Base-by-base conservation (phyloP, 1,140 invertebrate species). In the Paraescarpia echinospica region DNA sequence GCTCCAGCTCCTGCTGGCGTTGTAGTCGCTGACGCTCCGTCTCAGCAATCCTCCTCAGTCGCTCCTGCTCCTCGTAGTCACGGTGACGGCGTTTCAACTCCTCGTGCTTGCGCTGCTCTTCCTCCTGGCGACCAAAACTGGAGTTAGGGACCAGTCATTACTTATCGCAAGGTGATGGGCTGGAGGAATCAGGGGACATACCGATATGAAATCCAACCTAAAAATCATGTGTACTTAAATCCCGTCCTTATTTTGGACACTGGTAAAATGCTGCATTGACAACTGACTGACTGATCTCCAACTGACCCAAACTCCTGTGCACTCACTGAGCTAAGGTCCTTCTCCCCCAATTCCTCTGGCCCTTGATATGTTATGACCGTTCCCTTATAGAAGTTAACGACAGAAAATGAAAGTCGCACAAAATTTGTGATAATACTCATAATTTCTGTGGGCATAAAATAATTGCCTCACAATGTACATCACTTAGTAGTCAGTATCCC, bases 61-160 rank as follows among this genome's bases (percentile, higher is more conserved):
- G 34, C 31, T 88, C 34, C 33, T 93, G 33, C 48, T 93, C 91
- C 41, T 92, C 77, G 34, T 92, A 91, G 41, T 95, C 93, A 59
- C 91, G 94, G 90, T 95, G 94, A 48, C 93, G 93, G 41, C 93
- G 92, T 90, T 94, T 59, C 27, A 94, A 90, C n/a, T 95, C 93
- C 18, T 94, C 35, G 1, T 94, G 93, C 48, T 92, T 93, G 89
- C 92, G 94, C 41, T 94, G 91, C 92, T 95, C 94, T 41, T 95
- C 94, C 93, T 95, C 93, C 59, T 77, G 22, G 59, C 27, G 22
- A 77, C 59, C 59, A 27, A 77, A 77, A 31, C 4, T 27, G 59
- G 48, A 51, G 48, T 51, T 51, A 77, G 59, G 59, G 22, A 77
- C 22, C 59, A 77, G 18, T 27, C 18, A 77, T 27, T 77, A 77